phyloP scores from a whole-genome alignment of 2,113 vertebrate species.

The Ictidomys tridecemlineatus region DNA sequence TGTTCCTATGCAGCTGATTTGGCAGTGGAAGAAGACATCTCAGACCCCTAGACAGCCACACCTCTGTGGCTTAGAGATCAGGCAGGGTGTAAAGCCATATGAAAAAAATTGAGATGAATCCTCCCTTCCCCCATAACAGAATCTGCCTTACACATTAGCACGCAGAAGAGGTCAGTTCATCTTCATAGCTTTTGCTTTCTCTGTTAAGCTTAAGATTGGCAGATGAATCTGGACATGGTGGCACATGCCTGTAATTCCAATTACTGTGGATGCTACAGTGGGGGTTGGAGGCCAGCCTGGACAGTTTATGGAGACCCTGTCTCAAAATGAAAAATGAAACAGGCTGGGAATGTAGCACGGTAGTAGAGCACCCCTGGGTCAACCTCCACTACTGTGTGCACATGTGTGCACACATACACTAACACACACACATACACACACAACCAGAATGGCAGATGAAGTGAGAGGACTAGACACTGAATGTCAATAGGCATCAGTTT shows the following conservation, averaged over 20 bases:
- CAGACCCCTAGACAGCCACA: not conserved
- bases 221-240: not conserved
- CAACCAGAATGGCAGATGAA: not conserved
- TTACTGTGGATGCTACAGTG: too few species aligned
- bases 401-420: too few species aligned
- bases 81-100: not conserved
- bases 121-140: not conserved
- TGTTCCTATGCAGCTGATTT: not conserved
- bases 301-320: too few species aligned
- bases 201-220: conserved; percentile 5
- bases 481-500: not conserved
- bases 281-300: too few species aligned
- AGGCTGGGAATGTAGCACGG: too few species aligned
- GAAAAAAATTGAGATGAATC: not conserved
- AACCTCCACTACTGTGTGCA: too few species aligned
- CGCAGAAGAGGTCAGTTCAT: not conserved
- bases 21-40: not conserved
- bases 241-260: too few species aligned
- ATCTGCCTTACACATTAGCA: not conserved
- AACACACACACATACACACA: too few species aligned
- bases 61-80: not conserved
- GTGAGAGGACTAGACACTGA: not conserved
- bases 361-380: too few species aligned
- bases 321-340: too few species aligned
- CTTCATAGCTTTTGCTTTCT: not conserved